Evolutionary conservation across 1,140 invertebrate species (phyloP).

Genomic region (Gryllus bimaculatus): DNA sequence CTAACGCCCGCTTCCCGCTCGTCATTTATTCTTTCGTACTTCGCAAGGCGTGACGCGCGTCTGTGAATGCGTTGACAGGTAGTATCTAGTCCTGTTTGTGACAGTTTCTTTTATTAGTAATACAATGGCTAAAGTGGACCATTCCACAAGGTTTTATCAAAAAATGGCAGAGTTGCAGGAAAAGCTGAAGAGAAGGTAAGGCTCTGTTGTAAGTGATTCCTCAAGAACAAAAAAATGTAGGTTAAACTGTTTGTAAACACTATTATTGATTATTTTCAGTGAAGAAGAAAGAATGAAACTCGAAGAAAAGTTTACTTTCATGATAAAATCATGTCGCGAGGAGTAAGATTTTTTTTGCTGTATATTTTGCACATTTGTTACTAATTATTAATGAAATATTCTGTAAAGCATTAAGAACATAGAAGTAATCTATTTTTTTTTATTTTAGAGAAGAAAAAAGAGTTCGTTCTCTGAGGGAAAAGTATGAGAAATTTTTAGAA

Average conservation of each 20-base stretch:
- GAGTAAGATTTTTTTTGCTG: not conserved
- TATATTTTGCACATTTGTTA: not conserved
- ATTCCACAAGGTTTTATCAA: not conserved
- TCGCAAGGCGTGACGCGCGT: no score
- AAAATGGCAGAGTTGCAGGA: not conserved
- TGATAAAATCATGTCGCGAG: not conserved
- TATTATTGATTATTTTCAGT: not conserved
- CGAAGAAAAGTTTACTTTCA: not conserved
- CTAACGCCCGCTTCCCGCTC: not conserved
- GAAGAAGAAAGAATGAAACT: not conserved
- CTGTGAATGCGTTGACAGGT: no score
- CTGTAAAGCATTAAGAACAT: not conserved
- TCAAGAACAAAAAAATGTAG: not conserved
- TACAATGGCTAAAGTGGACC: not conserved
- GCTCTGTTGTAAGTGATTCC: not conserved
- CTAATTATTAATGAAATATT: not conserved
- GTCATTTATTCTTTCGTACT: no score
- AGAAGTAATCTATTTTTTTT: not conserved
- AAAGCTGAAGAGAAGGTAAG: not conserved
- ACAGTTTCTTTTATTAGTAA: no score
- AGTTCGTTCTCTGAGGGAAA: not conserved
- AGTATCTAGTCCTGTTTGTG: no score
- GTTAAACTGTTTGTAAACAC: no score
- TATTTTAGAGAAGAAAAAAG: not conserved
- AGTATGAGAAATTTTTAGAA: not conserved